Percentiles rank a stretch among this genome's conserved stretches.
Conservation (phyloP, 2,797 vertebrate genomes). For the Tiaroga cobitis region DNA sequence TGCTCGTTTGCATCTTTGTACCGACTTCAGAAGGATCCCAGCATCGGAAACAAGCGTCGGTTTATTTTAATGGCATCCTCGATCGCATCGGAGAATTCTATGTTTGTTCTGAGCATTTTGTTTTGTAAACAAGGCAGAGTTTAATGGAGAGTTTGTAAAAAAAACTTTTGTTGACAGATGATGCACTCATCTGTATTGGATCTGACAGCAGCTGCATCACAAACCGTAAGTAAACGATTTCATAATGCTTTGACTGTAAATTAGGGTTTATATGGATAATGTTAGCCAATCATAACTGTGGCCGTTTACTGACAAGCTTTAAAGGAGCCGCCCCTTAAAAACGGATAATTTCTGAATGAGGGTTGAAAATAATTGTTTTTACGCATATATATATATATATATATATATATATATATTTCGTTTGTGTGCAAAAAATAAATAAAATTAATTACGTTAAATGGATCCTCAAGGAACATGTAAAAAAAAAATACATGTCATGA, state of each 20-base stretch:
- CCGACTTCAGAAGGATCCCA: not conserved
- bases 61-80: not conserved
- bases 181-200: not conserved
- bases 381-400: no score
- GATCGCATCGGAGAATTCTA: not conserved
- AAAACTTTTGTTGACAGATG: slow-evolving; percentile 1
- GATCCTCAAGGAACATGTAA: not conserved
- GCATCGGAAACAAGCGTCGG: not conserved
- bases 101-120: not conserved
- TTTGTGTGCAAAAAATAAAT: not conserved
- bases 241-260: not conserved
- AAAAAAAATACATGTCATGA: not conserved
- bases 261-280: not conserved
- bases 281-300: not conserved
- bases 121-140: not conserved
- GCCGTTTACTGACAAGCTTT: not conserved
- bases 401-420: not conserved
- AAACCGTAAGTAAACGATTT: not conserved
- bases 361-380: not conserved
- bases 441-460: not conserved
- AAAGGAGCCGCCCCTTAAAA: not conserved
- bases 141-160: not conserved
- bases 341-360: not conserved
- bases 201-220: not conserved
- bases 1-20: not conserved